These are phyloP conservation scores for Mantis religiosa DNA, from an alignment of 2,888 invertebrate species.

Conservation along the genomic window DNA sequence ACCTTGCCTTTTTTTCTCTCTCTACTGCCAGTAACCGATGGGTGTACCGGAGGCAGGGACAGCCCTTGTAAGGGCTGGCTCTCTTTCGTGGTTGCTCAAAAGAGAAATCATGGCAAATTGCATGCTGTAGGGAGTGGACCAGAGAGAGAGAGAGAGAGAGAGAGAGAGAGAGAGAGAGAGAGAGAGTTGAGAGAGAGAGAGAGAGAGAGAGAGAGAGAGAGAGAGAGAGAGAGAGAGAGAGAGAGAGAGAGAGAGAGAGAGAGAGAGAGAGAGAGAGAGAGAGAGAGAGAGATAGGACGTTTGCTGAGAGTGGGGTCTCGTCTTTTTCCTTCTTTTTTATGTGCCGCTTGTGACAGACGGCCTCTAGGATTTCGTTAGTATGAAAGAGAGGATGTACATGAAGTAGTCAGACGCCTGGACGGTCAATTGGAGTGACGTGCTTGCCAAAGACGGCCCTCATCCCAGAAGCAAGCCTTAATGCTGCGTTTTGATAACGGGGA, in stretches of 20 bases:
- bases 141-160: not conserved
- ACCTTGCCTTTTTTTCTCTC: not conserved
- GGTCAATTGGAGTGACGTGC: not conserved
- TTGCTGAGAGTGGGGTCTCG: not conserved
- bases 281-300: not conserved
- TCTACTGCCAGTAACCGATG: not conserved
- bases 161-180: not conserved
- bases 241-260: not conserved
- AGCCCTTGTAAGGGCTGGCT: conserved; percentile 1
- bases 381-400: not conserved
- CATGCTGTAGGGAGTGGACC: conserved; percentile 3
- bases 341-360: not conserved
- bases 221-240: not conserved
- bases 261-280: not conserved
- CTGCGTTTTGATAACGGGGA: not conserved
- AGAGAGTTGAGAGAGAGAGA: not conserved
- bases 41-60: conserved; percentile 2
- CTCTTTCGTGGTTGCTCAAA: conserved; percentile 13
- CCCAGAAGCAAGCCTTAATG: not conserved
- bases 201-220: not conserved
- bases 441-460: not conserved
- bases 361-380: not conserved
- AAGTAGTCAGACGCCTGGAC: not conserved
- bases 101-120: conserved; percentile 27
- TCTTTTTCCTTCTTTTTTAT: not conserved